phyloP scores from a whole-genome alignment of 37 sponge, comb jelly and placozoan species.

The Bolinopsis microptera region DNA sequence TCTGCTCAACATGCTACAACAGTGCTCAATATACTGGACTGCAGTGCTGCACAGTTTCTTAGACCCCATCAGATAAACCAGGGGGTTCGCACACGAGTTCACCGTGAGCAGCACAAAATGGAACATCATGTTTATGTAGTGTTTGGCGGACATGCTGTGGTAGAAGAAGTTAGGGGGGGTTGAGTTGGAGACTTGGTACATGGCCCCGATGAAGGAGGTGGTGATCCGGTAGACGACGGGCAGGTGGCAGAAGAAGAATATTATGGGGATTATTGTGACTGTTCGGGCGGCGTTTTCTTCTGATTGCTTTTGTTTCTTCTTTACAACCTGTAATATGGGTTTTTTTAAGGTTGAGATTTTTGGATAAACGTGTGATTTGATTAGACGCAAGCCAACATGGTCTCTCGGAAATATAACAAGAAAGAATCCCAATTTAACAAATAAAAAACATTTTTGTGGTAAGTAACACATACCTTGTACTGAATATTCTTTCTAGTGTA shows the following conservation, averaged over 20 bases:
- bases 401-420: no score
- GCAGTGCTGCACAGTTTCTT: background rate
- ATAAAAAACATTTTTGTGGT: background rate
- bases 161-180: background rate
- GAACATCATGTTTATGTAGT: background rate
- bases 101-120: conserved; percentile 3
- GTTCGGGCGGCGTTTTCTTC: conserved; percentile 55
- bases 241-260: conserved; percentile 33
- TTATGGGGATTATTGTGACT: conserved; percentile 29
- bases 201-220: background rate
- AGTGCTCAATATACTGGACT: background rate
- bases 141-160: background rate
- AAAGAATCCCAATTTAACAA: no score
- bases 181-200: background rate
- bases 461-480: background rate
- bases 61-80: conserved; percentile 36
- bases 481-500: background rate
- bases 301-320: background rate
- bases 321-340: background rate
- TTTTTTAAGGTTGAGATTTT: no score
- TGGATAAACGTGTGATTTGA: background rate
- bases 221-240: conserved; percentile 10
- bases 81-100: background rate
- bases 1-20: background rate
- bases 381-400: background rate